Conservation (phyloP, 2,888 invertebrate species). For the Agriopis leucophaearia region DNA sequence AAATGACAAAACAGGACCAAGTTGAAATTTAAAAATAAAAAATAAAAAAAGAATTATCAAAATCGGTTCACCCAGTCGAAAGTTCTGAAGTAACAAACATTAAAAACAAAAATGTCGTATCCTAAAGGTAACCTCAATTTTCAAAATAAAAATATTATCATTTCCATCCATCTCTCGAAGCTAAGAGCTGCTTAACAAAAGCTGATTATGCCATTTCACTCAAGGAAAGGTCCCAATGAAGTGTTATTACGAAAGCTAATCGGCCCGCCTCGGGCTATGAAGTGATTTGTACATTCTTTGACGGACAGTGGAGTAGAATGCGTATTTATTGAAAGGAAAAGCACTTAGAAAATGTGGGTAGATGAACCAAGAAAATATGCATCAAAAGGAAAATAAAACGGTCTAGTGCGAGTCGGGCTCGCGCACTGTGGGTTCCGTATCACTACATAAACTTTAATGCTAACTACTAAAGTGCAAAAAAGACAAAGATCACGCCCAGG, state of each 20-base stretch:
- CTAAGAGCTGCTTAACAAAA: slow-evolving; percentile 2
- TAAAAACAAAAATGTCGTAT: too few relatives aligned
- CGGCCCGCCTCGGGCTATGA: slow-evolving; percentile 33
- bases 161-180: slow-evolving; percentile 2
- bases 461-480: too few relatives aligned
- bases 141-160: background rate
- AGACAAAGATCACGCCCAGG: too few relatives aligned
- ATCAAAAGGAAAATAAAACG: background rate
- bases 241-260: slow-evolving; percentile 35
- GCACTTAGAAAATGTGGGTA: background rate
- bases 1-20: too few relatives aligned
- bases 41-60: too few relatives aligned
- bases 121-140: background rate
- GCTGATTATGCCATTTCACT: slow-evolving; percentile 37
- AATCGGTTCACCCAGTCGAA: too few relatives aligned
- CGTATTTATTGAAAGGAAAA: slow-evolving; percentile 3
- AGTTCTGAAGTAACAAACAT: too few relatives aligned
- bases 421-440: too few relatives aligned
- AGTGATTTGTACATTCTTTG: slow-evolving; percentile 34
- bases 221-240: slow-evolving; percentile 34
- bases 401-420: too few relatives aligned
- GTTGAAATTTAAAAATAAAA: too few relatives aligned
- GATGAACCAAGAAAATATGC: background rate
- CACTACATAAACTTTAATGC: too few relatives aligned
- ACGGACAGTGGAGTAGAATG: background rate